Conservation (phyloP, 2,888 invertebrate species). For the Drosophila multiciliata region DNA sequence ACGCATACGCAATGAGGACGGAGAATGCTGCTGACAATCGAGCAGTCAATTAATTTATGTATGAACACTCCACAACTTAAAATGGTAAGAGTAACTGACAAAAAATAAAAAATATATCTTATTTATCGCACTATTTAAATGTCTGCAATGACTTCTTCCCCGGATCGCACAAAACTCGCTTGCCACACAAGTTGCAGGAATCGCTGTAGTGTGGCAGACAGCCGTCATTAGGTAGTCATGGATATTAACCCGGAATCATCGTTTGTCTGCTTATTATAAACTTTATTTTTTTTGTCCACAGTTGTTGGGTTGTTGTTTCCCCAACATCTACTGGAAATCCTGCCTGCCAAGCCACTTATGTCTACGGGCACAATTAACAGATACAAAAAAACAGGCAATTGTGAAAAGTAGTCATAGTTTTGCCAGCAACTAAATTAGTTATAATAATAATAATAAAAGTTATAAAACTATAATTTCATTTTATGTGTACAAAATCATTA, state of each 20-base stretch:
- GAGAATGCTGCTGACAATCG: slow-evolving; percentile 67
- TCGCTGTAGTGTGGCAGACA: slow-evolving; percentile 55
- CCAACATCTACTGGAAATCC: slow-evolving; percentile 17
- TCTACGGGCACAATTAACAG: slow-evolving; percentile 9
- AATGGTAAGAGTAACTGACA: slow-evolving; percentile 8
- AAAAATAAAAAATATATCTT: slow-evolving; percentile 58
- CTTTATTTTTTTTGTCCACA: slow-evolving; percentile 72
- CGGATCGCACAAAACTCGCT: slow-evolving; percentile 29
- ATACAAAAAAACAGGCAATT: slow-evolving; percentile 15
- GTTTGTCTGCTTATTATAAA: slow-evolving; percentile 78
- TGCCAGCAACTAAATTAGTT: not conserved
- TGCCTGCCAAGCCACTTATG: not conserved
- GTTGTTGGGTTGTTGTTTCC: slow-evolving; percentile 5
- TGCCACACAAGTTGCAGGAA: slow-evolving; percentile 41
- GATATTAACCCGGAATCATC: slow-evolving; percentile 52
- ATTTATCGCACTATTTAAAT: slow-evolving; percentile 55
- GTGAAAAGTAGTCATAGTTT: not conserved
- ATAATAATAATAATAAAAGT: not conserved
- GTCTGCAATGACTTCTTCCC: slow-evolving; percentile 4
- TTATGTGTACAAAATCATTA: not conserved
- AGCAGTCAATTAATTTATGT: slow-evolving; percentile 63
- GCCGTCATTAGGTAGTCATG: slow-evolving; percentile 31
- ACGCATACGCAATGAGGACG: slow-evolving; percentile 38
- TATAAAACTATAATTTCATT: not conserved
- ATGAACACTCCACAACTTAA: slow-evolving; percentile 35